These are phyloP conservation scores for Morone saxatilis DNA, from an alignment of 2,113 vertebrate genomes.

Conservation along the genomic window DNA sequence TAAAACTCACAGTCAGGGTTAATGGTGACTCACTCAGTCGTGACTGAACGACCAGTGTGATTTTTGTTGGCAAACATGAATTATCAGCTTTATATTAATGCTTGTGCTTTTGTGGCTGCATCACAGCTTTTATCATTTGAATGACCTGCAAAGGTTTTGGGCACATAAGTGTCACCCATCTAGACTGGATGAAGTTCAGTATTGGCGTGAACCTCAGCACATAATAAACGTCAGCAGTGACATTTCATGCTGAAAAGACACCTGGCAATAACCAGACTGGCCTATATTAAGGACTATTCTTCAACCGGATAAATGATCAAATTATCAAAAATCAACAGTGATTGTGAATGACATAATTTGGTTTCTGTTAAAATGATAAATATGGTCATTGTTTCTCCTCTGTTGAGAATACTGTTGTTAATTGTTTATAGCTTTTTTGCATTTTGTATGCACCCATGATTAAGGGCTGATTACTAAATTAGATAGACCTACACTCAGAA, in stretches of 20 bases:
- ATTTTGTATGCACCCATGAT: constrained; percentile 33
- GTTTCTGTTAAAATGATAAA: constrained; percentile 45
- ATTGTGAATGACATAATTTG: constrained; percentile 31
- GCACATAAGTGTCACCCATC: neutral
- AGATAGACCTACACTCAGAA: constrained; percentile 22
- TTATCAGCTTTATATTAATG: neutral
- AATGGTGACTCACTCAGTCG: constrained; percentile 28
- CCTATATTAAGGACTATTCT: constrained; percentile 27
- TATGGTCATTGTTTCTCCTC: neutral
- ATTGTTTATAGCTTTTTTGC: neutral
- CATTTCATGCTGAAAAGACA: neutral
- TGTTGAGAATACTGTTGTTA: constrained; percentile 6
- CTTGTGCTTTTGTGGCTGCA: neutral
- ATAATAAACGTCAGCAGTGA: neutral
- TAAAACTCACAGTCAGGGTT: constrained; percentile 14
- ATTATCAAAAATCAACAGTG: neutral
- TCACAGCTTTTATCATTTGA: neutral
- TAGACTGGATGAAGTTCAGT: neutral
- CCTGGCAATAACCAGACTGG: neutral
- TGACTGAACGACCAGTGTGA: constrained; percentile 16
- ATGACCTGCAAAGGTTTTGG: neutral
- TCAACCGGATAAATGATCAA: constrained; percentile 45
- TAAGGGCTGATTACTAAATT: constrained; percentile 48
- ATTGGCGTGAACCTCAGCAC: neutral
- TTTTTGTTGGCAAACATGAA: constrained; percentile 8